Base-by-base conservation (phyloP, 2,888 invertebrate species). In the Pantelozetes paolii region DNA sequence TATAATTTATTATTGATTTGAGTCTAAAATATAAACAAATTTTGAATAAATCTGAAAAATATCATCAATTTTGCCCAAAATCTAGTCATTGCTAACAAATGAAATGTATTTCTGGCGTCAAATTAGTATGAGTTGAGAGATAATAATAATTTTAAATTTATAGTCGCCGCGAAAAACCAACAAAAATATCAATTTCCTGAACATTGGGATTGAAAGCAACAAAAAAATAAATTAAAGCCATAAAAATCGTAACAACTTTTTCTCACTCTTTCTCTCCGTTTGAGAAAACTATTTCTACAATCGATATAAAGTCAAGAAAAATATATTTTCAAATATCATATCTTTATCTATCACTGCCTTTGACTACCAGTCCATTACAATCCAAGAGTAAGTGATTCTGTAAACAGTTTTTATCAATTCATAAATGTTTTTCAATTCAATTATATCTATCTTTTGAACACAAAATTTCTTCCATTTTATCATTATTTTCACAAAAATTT, bases 221-320 rank as follows among this genome's bases (percentile, higher is more conserved):
- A 30, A 23, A 2, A 13, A 20, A 54, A 54, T 23, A 57, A 57
- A 57, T 57, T 57, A 57, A 28, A 57, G 57, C 57, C 23, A 57
- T 57, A 57, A 57, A 57, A 57, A 20, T 57, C 28, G 13, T 57
- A 57, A 57, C 57, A 28, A 23, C 28, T 54, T 57, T 57, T 57
- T 20, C n/a, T n/a, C n/a, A 48, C 15, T 15, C 18, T 62, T 62
- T n/a, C n/a, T n/a, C n/a, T n/a, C n/a, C n/a, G n/a, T n/a, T n/a
- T n/a, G n/a, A n/a, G 28, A 62, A n/a, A 62, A 15, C 28, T 62
- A 62, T 62, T 62, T 62, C 62, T 32, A 18, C 62, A 32, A 62
- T 32, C 32, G 62, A 62, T 62, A 62, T 62, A 28, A 32, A 32
- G 32, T 32, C 32, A 62, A 32, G 32, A 62, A 62, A 62, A 28